phyloP scores from a whole-genome alignment of 2,888 invertebrate species.

The Drosophila meridionalis region DNA sequence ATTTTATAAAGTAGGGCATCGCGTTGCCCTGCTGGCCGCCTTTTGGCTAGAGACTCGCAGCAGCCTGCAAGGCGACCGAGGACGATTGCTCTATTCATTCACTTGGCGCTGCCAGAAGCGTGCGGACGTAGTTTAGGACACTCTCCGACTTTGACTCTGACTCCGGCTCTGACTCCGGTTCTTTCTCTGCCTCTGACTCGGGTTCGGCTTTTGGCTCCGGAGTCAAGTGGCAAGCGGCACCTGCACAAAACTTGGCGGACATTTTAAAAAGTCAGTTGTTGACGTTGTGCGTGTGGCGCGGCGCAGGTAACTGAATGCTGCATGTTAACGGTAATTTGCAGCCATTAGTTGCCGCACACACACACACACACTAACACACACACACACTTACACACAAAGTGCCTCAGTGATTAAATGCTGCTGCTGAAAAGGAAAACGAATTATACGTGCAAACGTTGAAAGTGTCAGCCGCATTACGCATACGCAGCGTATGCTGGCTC shows the following conservation, averaged over 20 bases:
- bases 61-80: slow-evolving; percentile 66
- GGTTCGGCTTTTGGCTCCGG: slow-evolving; percentile 53
- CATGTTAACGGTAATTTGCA: slow-evolving; percentile 76
- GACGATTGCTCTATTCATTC: slow-evolving; percentile 77
- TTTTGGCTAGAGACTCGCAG: slow-evolving; percentile 49
- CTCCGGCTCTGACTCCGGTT: slow-evolving; percentile 36
- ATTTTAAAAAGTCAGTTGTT: slow-evolving; percentile 43
- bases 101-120: slow-evolving; percentile 76
- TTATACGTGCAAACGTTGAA: slow-evolving; percentile 30
- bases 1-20: slow-evolving; percentile 45
- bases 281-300: slow-evolving; percentile 30
- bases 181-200: slow-evolving; percentile 36
- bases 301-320: slow-evolving; percentile 47
- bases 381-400: slow-evolving; percentile 27
- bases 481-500: slow-evolving; percentile 62
- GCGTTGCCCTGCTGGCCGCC: slow-evolving; percentile 44
- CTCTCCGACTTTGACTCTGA: slow-evolving; percentile 45
- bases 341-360: slow-evolving; percentile 68
- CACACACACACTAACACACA: slow-evolving; percentile 37
- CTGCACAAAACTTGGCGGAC: slow-evolving; percentile 47
- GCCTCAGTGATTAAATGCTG: slow-evolving; percentile 63
- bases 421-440: slow-evolving; percentile 45
- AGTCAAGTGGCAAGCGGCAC: slow-evolving; percentile 67
- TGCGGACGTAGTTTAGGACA: slow-evolving; percentile 77
- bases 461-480: slow-evolving; percentile 60